These are phyloP conservation scores for Rhynchonycteris naso DNA, from an alignment of 2,797 vertebrate genomes.

Conservation along the genomic window DNA sequence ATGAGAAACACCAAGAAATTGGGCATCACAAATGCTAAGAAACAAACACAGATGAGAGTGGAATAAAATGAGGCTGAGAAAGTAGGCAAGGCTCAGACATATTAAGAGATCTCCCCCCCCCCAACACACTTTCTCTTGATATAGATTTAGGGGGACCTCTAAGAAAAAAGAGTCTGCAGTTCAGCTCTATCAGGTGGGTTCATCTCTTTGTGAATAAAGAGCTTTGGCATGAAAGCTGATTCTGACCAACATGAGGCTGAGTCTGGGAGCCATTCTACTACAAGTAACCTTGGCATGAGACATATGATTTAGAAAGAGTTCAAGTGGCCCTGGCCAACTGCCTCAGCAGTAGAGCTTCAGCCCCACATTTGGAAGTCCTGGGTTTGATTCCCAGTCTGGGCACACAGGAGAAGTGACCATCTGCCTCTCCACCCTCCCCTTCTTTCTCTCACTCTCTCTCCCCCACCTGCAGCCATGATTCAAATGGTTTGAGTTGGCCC, in stretches of 20 bases:
- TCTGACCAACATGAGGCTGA: not conserved
- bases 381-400: no score
- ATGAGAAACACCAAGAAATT: not conserved
- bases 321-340: no score
- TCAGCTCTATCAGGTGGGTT: not conserved
- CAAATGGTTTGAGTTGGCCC: no score
- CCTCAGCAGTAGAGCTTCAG: no score
- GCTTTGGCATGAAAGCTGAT: not conserved
- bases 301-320: not conserved
- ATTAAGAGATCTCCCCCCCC: no score
- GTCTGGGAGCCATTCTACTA: not conserved
- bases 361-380: no score
- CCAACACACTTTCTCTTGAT: not conserved
- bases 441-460: no score
- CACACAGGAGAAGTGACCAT: no score
- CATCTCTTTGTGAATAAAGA: not conserved
- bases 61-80: not conserved
- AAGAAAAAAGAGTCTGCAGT: not conserved
- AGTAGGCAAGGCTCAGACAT: not conserved
- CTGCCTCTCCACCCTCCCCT: no score
- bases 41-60: not conserved
- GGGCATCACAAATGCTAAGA: not conserved
- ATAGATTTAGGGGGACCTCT: not conserved
- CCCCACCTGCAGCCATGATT: no score
- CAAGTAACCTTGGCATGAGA: not conserved